phyloP scores from a whole-genome alignment of 2,113 vertebrate species.

The Forbesichthys papilliferus region DNA sequence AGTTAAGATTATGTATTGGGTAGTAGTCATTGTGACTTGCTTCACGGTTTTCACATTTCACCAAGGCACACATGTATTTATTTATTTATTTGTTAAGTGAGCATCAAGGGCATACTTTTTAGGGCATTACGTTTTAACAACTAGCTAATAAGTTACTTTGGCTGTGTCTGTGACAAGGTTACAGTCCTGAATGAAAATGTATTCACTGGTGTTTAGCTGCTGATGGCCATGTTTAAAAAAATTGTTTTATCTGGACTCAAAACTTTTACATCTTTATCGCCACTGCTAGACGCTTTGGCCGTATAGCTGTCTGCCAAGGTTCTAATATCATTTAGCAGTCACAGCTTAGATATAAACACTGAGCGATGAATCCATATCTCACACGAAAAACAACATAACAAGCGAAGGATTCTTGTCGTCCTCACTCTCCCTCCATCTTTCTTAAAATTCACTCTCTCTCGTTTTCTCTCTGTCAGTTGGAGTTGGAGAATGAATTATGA shows the following conservation, averaged over 20 bases:
- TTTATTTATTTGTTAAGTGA: too few relatives aligned
- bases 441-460: neutral
- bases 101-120: slow-evolving; percentile 3
- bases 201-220: neutral
- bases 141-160: slow-evolving; percentile 11
- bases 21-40: slow-evolving; percentile 8
- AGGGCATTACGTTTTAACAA: neutral
- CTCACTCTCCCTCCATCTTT: neutral
- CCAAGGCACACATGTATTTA: too few relatives aligned
- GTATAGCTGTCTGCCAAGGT: slow-evolving; percentile 36
- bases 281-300: slow-evolving; percentile 16
- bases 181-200: slow-evolving; percentile 8
- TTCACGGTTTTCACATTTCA: slow-evolving; percentile 19
- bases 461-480: neutral
- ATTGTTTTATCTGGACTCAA: slow-evolving; percentile 16
- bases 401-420: neutral
- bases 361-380: slow-evolving; percentile 17
- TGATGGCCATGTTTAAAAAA: neutral
- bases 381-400: neutral
- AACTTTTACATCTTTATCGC: slow-evolving; percentile 24
- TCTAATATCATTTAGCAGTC: slow-evolving; percentile 21
- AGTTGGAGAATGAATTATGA: neutral
- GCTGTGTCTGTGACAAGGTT: neutral
- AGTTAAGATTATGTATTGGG: neutral
- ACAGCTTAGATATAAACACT: slow-evolving; percentile 16